Evolutionary conservation across 2,888 invertebrate species (phyloP).

Genomic region (Philonicus albiceps): DNA sequence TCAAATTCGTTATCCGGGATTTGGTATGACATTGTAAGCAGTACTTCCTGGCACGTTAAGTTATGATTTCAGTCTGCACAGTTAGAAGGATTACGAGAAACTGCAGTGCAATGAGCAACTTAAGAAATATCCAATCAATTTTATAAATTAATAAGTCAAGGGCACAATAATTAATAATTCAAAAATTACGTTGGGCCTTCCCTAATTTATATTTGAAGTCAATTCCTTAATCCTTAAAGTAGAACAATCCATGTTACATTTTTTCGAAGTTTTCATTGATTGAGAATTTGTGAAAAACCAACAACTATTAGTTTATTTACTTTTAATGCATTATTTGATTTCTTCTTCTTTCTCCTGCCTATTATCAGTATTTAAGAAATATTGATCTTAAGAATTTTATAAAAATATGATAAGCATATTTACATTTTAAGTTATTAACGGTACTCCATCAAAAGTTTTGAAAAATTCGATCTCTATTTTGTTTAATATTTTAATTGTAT

Average conservation of each 20-base stretch:
- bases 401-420: too few relatives aligned
- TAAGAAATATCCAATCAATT: not conserved
- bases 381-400: too few relatives aligned
- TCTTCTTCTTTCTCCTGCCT: not conserved
- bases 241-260: not conserved
- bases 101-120: not conserved
- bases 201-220: not conserved
- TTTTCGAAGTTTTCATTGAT: not conserved
- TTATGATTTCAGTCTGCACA: not conserved
- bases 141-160: not conserved
- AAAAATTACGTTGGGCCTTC: not conserved
- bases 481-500: too few relatives aligned
- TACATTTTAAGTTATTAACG: too few relatives aligned
- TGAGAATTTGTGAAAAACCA: not conserved
- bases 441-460: too few relatives aligned
- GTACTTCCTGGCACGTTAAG: not conserved
- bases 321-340: too few relatives aligned
- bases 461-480: too few relatives aligned
- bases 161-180: not conserved
- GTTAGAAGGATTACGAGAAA: not conserved
- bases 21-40: constrained; percentile 3
- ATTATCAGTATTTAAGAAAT: not conserved
- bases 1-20: constrained; percentile 48
- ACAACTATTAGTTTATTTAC: not conserved
- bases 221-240: not conserved